A percentile compares a stretch with the other conserved stretches of the same genome.
These are phyloP conservation scores for Plagodis pulveraria DNA, from an alignment of 2,888 invertebrate species.

Conservation along the genomic window DNA sequence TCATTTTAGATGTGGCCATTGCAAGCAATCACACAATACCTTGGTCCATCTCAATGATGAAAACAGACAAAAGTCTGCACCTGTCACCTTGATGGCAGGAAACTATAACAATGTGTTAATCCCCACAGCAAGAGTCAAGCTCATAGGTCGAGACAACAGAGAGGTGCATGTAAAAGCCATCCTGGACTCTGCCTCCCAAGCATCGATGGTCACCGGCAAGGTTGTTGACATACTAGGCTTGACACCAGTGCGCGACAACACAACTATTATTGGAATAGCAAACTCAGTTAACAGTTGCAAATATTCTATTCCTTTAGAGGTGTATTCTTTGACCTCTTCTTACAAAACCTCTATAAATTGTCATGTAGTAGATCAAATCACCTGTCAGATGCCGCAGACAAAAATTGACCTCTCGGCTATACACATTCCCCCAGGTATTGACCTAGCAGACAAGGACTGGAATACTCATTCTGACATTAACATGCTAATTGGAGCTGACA, in stretches of 20 bases:
- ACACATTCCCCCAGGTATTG: background rate
- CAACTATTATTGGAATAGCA: slow-evolving; percentile 1
- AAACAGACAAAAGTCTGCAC: slow-evolving; percentile 1
- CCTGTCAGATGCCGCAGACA: no score
- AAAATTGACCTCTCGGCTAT: background rate
- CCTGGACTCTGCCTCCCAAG: slow-evolving; percentile 5
- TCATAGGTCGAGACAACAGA: background rate
- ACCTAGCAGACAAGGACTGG: background rate
- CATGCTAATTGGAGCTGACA: background rate
- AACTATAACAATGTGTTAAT: slow-evolving; percentile 3
- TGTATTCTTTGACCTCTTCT: background rate
- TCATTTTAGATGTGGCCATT: slow-evolving; percentile 4
- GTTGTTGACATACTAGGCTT: slow-evolving; percentile 1
- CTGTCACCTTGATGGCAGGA: slow-evolving; percentile 3
- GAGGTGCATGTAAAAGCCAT: slow-evolving; percentile 3
- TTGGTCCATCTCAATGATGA: slow-evolving; percentile 8
- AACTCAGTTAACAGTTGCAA: slow-evolving; percentile 1
- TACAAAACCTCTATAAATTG: slow-evolving; percentile 3
- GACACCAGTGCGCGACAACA: background rate
- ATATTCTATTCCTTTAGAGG: slow-evolving; percentile 5
- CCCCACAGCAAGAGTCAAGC: slow-evolving; percentile 4
- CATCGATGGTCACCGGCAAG: slow-evolving; percentile 2
- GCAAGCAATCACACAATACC: slow-evolving; percentile 8
- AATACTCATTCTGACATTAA: slow-evolving; percentile 2
- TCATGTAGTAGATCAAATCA: slow-evolving; percentile 1